A percentile compares a stretch with the other conserved stretches of the same genome.
Evolutionary conservation across 2,797 vertebrate genomes (phyloP).

Genomic region (Potorous gilbertii): DNA sequence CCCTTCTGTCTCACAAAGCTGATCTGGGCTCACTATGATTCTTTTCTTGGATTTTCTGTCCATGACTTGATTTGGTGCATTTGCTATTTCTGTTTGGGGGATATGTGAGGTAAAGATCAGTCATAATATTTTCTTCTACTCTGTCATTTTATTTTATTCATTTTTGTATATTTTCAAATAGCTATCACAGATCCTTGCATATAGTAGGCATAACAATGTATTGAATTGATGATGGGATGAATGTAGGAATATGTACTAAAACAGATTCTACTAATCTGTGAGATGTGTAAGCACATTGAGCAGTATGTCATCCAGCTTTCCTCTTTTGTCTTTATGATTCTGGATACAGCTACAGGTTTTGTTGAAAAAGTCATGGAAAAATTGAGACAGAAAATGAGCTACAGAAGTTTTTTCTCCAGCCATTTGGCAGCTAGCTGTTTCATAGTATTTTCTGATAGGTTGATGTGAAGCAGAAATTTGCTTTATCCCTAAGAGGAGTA

Average conservation of each 20-base stretch:
- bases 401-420: background rate
- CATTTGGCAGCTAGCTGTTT: background rate
- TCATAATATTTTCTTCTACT: background rate
- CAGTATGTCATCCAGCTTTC: background rate
- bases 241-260: background rate
- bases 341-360: background rate
- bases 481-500: background rate
- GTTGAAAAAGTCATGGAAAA: conserved; percentile 3
- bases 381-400: background rate
- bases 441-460: background rate
- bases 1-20: no score
- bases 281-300: background rate
- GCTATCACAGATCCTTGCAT: background rate
- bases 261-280: background rate
- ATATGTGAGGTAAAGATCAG: background rate
- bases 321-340: background rate
- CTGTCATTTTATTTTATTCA: background rate
- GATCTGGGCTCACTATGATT: background rate
- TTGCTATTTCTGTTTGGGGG: background rate
- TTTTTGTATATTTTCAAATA: background rate
- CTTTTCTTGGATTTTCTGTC: background rate
- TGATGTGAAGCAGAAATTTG: background rate
- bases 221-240: background rate
- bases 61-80: background rate
- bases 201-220: background rate